Percentiles rank a stretch among this genome's conserved stretches.
These are phyloP conservation scores for Smutsia temminckii DNA, from an alignment of 2,797 vertebrate genomes.

Conservation along the genomic window DNA sequence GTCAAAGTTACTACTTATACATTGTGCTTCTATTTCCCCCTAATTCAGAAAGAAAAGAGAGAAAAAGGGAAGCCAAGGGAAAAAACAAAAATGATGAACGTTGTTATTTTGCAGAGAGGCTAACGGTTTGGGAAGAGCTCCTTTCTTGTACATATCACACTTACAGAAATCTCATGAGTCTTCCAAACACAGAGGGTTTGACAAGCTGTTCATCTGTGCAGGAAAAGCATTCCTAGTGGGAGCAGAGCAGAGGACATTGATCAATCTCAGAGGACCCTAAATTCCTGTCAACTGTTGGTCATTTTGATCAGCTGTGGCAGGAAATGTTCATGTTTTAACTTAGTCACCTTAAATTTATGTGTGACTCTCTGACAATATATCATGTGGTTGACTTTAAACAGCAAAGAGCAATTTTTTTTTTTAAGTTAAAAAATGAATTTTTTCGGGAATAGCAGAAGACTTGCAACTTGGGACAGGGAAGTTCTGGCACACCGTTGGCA, in stretches of 20 bases:
- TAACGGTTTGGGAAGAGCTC: slow-evolving; percentile 58
- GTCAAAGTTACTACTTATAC: neutral
- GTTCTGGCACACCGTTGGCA: no score
- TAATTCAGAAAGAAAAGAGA: neutral
- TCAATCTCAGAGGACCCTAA: neutral
- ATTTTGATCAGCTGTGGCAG: slow-evolving; percentile 9
- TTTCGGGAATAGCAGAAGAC: no score
- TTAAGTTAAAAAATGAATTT: no score
- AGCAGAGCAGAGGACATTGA: neutral
- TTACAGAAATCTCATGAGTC: slow-evolving; percentile 31
- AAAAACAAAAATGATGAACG: slow-evolving; percentile 49
- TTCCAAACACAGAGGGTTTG: slow-evolving; percentile 42
- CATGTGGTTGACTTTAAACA: no score
- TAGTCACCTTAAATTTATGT: neutral
- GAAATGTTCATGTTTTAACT: slow-evolving; percentile 12
- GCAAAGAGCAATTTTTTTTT: no score
- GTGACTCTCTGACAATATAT: neutral
- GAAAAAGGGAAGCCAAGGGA: slow-evolving; percentile 3
- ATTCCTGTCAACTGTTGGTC: slow-evolving; percentile 20
- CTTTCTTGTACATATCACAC: neutral
- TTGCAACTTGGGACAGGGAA: no score
- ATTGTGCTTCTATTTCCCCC: neutral
- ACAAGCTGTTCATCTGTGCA: slow-evolving; percentile 57
- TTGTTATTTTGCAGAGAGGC: slow-evolving; percentile 44
- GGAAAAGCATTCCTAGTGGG: neutral